Evolutionary conservation across 2,888 invertebrate genomes (phyloP).

Genomic region (Andrena dorsata): DNA sequence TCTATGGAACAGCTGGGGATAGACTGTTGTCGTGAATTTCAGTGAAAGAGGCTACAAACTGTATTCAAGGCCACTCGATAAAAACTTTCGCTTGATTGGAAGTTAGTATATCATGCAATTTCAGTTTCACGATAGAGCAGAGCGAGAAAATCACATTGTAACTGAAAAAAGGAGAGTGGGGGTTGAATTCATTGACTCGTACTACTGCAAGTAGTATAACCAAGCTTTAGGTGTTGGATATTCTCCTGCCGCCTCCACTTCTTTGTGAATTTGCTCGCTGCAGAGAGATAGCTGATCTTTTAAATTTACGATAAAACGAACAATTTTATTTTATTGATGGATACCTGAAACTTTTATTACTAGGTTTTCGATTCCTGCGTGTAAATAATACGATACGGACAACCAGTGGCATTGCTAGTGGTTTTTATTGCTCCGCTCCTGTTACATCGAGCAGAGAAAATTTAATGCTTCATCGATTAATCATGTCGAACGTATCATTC

Average conservation of each 20-base stretch:
- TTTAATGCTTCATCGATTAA: constrained; percentile 10
- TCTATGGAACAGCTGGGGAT: not conserved
- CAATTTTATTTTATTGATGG: not conserved
- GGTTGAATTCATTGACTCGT: constrained; percentile 22
- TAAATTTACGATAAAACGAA: not conserved
- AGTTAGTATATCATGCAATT: constrained; percentile 19
- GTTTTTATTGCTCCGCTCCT: constrained; percentile 13
- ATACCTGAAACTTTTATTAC: constrained; percentile 3
- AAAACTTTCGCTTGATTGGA: constrained; percentile 19
- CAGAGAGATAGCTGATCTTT: too few species aligned
- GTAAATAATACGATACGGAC: constrained; percentile 30
- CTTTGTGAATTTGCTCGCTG: not conserved
- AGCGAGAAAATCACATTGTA: constrained; percentile 6
- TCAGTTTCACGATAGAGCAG: constrained; percentile 3
- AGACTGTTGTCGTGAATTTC: not conserved
- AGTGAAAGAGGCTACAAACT: too few species aligned
- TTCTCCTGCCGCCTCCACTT: not conserved
- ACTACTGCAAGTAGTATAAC: constrained; percentile 10
- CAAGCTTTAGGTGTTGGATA: too few species aligned
- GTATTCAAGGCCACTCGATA: not conserved
- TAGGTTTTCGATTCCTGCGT: constrained; percentile 3
- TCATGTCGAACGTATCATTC: constrained; percentile 35
- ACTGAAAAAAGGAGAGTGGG: not conserved
- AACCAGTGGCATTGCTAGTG: not conserved
- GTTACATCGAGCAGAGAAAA: constrained; percentile 20